Evolutionary conservation across 1,140 invertebrate species (phyloP).

Genomic region (Drosophila watanabei): DNA sequence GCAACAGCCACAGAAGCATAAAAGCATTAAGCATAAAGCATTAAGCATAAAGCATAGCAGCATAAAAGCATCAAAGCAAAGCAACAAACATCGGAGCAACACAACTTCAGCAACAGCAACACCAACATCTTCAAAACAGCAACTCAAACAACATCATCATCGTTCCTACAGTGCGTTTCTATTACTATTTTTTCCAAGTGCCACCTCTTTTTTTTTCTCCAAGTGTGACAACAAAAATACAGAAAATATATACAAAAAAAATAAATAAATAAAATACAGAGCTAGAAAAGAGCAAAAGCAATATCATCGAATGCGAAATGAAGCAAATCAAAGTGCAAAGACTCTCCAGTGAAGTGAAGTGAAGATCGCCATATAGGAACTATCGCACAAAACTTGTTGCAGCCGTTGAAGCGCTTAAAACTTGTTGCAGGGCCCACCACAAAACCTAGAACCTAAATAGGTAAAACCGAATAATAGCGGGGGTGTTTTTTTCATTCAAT

Average conservation of each 20-base stretch:
- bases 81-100: slow-evolving; percentile 17
- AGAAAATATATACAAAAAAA: background rate
- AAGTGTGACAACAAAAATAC: background rate
- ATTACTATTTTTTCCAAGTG: slow-evolving; percentile 1
- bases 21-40: slow-evolving; percentile 6
- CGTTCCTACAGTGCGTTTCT: slow-evolving; percentile 3
- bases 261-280: background rate
- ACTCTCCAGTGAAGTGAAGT: slow-evolving; percentile 35
- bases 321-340: slow-evolving; percentile 14
- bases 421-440: slow-evolving; percentile 32
- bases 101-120: background rate
- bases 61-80: slow-evolving; percentile 4
- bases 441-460: slow-evolving; percentile 12
- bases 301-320: slow-evolving; percentile 3
- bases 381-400: slow-evolving; percentile 12
- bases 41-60: background rate
- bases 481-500: slow-evolving; percentile 18
- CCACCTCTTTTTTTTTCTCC: slow-evolving; percentile 1
- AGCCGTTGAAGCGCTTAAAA: slow-evolving; percentile 12
- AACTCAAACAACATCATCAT: background rate
- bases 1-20: slow-evolving; percentile 42
- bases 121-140: background rate
- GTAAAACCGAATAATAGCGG: slow-evolving; percentile 8
- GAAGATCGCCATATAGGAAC: slow-evolving; percentile 32
- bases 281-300: background rate